Base-by-base conservation (phyloP, 2,113 vertebrate species). In the Sceloporus tristichus region DNA sequence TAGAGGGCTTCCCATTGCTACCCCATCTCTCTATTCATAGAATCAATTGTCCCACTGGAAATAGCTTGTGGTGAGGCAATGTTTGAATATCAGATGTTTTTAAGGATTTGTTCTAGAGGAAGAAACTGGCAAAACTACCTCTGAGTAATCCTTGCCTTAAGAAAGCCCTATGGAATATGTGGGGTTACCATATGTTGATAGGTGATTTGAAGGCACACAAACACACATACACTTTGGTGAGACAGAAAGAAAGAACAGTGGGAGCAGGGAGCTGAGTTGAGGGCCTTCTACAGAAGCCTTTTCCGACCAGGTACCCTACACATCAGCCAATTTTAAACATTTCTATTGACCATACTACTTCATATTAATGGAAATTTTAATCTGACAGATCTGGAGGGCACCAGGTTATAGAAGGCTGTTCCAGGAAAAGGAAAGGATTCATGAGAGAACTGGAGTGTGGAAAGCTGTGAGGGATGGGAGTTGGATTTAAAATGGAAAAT, bases 211-310 rank as follows among this genome's bases (percentile, higher is more conserved):
- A 62, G 59, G 59, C 18, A 62, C 59, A 62, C 18, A 18, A 13
- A 14, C 14, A 59, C 56, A 59, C 18, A 18, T 14, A 14, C 5
- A 84, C 29, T 8, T 3, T 54, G 48, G 56, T 21, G 29, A 73
- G 10, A 56, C 82, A 84, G 53, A 70, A 83, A 68, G 48, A 74
- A 84, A 84, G n/a, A 40, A 16, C 65, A 82, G 23, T 68, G 13
- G 21, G 13, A 82, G 62, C 59, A 38, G 34, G 10, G 9, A 10
- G 9, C 25, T 82, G 34, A 68, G 59, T 25, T 40, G 40, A 4
- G 27, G 48, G 8, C 40, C 38, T 70, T 53, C 65, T 19, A 75
- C 2, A 40, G 34, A 13, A 40, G 73, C 18, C 74, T 9, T 23
- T 38, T 34, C 19, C 74, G 21, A 21, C 18, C 18, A 21, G 16